Evolutionary conservation across 2,888 invertebrate species (phyloP), one percentile per base, ranked within the genome.

Genomic region (Epinotia demarniana): DNA sequence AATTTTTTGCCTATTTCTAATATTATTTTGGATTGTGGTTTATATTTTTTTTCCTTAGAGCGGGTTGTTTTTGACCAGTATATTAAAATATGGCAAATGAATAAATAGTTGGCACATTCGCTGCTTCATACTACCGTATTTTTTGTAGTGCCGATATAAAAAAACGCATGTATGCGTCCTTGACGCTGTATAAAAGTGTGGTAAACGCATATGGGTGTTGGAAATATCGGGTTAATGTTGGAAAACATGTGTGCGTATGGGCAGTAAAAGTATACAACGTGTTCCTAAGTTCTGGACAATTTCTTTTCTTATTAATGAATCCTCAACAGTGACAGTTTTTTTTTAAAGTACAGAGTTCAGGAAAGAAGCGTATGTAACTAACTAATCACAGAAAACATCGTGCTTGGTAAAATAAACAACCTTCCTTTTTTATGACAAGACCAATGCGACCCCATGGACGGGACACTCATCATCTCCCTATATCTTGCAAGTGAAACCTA

Each of bases 1-100:
- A 49, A 19, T 43, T 60, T 66, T 69, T 69, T 70, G 74, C 63
- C 69, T 58, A 70, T 76, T 58, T 64, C 27, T 33, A 63, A 49
- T 63, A 18, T 63, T 63, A 49, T 69, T 43, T 39, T 58, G 23
- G 62, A 12, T 46, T 57, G 49, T 73, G 63, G 58, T 49, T 63
- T 23, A 60, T 39, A 23, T 60, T 39, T 16, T 57, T 18, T 66
- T 64, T n/a, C 16, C 43, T 3, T 3, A 39, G 55, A 19, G 57
- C 39, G 68, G 43, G 19, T 68, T 68, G 68, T 68, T 68, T 68
- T 19, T 19, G 8, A 39, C 23, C 33, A 19, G 13, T 19, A 23
- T 39, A 33, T 39, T 1, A 9, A 39, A 39, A 39, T 39, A 33
- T 33, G 33, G 6, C 33, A 33, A 33, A 33, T 33, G 33, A 33